phyloP scores from a whole-genome alignment of 1,140 invertebrate species.

The Euwallacea similis region DNA sequence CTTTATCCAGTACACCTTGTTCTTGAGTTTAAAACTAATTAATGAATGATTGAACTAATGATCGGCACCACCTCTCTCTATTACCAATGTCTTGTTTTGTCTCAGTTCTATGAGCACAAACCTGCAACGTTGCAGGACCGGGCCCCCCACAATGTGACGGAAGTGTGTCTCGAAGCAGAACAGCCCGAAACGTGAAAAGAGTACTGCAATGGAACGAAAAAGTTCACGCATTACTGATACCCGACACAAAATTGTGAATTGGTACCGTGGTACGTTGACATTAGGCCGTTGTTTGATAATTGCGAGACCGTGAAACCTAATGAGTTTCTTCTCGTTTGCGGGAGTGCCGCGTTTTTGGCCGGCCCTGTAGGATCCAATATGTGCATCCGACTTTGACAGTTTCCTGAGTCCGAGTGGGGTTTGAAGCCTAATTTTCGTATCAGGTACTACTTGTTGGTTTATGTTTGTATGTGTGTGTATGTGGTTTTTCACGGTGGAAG shows the following conservation, averaged over 20 bases:
- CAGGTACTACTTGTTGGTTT: too few relatives aligned
- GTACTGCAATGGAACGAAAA: constrained; percentile 23
- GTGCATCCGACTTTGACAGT: constrained; percentile 1
- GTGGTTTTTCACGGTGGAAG: too few relatives aligned
- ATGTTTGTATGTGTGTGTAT: too few relatives aligned
- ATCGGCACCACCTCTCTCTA: too few relatives aligned
- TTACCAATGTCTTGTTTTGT: too few relatives aligned
- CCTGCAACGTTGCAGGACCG: constrained; percentile 27
- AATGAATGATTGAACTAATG: too few relatives aligned
- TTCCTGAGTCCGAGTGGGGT: not conserved
- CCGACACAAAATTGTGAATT: constrained; percentile 11
- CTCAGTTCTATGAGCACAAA: constrained; percentile 4
- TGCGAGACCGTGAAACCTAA: constrained; percentile 5
- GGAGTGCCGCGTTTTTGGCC: not conserved
- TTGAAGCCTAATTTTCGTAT: not conserved
- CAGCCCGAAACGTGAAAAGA: constrained; percentile 22
- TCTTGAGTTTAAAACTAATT: too few relatives aligned
- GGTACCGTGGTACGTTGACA: constrained; percentile 1
- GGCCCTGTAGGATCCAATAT: not conserved
- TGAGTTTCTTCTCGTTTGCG: not conserved
- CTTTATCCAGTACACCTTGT: too few relatives aligned
- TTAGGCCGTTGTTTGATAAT: not conserved
- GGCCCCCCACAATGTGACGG: constrained; percentile 17
- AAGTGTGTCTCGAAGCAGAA: constrained; percentile 29
- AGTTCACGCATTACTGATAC: constrained; percentile 20